These are phyloP conservation scores for Phylloscopus collybita DNA, from an alignment of 2,797 vertebrate species.

Conservation along the genomic window DNA sequence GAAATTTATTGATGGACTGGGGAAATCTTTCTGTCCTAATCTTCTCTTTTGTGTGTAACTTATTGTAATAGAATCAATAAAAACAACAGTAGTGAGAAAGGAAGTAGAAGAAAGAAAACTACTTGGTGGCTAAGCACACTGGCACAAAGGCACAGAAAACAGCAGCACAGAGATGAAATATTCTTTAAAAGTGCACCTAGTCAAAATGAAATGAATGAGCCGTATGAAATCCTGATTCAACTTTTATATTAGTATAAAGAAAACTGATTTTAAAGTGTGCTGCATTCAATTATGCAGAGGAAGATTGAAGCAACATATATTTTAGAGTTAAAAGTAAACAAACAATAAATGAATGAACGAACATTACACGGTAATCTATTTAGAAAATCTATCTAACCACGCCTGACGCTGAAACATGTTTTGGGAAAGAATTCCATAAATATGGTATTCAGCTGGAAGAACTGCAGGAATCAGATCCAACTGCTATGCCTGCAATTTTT, in stretches of 20 bases:
- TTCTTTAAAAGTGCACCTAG: slow-evolving; percentile 51
- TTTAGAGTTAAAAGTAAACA: slow-evolving; percentile 63
- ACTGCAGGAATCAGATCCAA: not conserved
- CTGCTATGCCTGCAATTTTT: slow-evolving; percentile 30
- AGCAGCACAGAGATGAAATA: slow-evolving; percentile 26
- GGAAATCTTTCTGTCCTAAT: slow-evolving; percentile 53
- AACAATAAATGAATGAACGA: slow-evolving; percentile 66
- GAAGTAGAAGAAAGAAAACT: slow-evolving; percentile 58
- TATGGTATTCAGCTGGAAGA: not conserved
- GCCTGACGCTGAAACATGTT: not conserved
- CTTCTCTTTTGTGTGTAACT: slow-evolving; percentile 41
- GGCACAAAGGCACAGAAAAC: slow-evolving; percentile 75
- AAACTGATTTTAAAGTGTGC: slow-evolving; percentile 62
- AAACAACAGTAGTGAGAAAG: slow-evolving; percentile 53
- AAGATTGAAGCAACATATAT: slow-evolving; percentile 59
- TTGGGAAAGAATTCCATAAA: not conserved
- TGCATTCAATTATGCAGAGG: slow-evolving; percentile 44
- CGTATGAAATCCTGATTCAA: slow-evolving; percentile 65
- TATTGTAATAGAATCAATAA: slow-evolving; percentile 69
- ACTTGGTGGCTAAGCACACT: slow-evolving; percentile 65
- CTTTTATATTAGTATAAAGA: slow-evolving; percentile 58
- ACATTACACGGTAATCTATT: slow-evolving; percentile 46
- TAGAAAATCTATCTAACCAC: slow-evolving; percentile 60
- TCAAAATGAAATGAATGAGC: slow-evolving; percentile 65
- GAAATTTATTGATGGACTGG: slow-evolving; percentile 35